Evolutionary conservation across 2,888 invertebrate species (phyloP), one percentile per base, ranked within the genome.

Genomic region (Podotricha telesiphe): DNA sequence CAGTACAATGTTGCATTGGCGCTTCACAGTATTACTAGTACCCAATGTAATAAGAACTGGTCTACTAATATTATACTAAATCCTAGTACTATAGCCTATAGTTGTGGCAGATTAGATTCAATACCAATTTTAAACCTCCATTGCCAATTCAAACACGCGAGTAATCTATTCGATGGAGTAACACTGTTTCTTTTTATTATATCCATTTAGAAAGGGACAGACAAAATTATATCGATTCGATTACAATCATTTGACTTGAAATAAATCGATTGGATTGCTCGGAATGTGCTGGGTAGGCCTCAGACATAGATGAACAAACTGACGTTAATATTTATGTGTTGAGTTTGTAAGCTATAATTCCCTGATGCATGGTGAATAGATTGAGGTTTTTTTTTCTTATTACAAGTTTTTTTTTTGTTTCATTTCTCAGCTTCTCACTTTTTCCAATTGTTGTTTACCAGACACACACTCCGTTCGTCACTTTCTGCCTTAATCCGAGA

Each of bases 301-400:
- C 79, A 70, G 70, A 59, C 68, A 47, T 59, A 28, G 47, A 61
- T 61, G 61, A 62, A 61, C 61, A 40, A n/a, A 45, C 61, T 48
- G 45, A 77, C 80, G 85, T 86, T 84, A 86, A 87, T 86, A 87
- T 87, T 86, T 87, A 86, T 87, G 83, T 80, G 77, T 79, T 51
- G 53, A 76, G 75, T 72, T 76, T 73, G 76, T 73, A 76, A 74
- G 74, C 72, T 74, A 78, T 79, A 79, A 79, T 79, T 79, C 77
- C 77, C 34, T 55, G 34, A 1, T 70, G 80, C 74, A 75, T 77
- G 77, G 72, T 73, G 77, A 74, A 59, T 70, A 79, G 78, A 79
- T 80, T 75, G 72, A 75, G 78, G 51, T 68, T 67, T 69, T 67
- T 64, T 51, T 72, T 72, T 67, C 67, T 70, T 71, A 7, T 55